phyloP scores from a whole-genome alignment of 2,888 invertebrate genomes.

The Lissocephala sabroskyi region DNA sequence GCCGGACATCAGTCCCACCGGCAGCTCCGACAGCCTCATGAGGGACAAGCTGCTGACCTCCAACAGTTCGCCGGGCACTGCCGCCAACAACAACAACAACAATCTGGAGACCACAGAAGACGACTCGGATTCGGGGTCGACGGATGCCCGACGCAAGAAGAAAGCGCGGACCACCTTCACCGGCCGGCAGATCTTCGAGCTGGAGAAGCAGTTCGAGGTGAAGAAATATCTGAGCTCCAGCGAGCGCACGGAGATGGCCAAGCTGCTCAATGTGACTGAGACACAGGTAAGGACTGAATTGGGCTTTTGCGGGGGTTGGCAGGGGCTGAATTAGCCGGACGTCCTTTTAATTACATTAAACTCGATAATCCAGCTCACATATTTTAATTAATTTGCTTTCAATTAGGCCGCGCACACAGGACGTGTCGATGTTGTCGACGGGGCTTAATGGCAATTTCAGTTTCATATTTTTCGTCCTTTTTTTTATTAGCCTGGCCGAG shows the following conservation, averaged over 20 bases:
- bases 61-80: slow-evolving; percentile 35
- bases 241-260: slow-evolving; percentile 95
- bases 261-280: slow-evolving; percentile 93
- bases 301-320: too few relatives aligned
- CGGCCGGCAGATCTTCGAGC: slow-evolving; percentile 95
- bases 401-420: slow-evolving; percentile 8
- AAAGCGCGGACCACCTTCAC: slow-evolving; percentile 97
- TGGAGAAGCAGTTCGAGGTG: slow-evolving; percentile 95
- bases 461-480: too few relatives aligned
- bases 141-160: slow-evolving; percentile 78
- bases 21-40: slow-evolving; percentile 60
- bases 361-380: slow-evolving; percentile 6
- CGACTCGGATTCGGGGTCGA: slow-evolving; percentile 74
- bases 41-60: slow-evolving; percentile 51
- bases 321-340: too few relatives aligned
- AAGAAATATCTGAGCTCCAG: slow-evolving; percentile 97
- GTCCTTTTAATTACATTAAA: slow-evolving; percentile 13
- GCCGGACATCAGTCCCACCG: slow-evolving; percentile 61
- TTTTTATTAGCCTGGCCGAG: too few relatives aligned
- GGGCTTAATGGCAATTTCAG: too few relatives aligned
- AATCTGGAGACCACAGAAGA: slow-evolving; percentile 73
- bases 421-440: too few relatives aligned
- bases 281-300: slow-evolving; percentile 83
- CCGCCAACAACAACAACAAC: slow-evolving; percentile 24
- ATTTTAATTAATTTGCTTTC: slow-evolving; percentile 12